phyloP scores from a whole-genome alignment of 1,140 invertebrate genomes.

The Melitaea cinxia region DNA sequence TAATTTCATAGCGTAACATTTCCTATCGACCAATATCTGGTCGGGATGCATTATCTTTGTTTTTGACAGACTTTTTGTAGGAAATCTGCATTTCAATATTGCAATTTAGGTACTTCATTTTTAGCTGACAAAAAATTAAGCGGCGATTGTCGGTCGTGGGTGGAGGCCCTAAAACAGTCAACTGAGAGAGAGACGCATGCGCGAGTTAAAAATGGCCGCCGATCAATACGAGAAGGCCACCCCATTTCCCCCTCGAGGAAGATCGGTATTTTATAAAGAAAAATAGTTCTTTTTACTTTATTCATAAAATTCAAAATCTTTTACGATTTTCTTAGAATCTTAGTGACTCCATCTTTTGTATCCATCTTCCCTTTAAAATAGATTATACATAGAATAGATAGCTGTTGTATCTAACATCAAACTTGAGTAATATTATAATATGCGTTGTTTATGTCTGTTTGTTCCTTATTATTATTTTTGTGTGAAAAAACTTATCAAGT shows the following conservation, averaged over 20 bases:
- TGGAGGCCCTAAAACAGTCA: conserved; percentile 39
- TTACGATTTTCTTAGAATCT: conserved; percentile 6
- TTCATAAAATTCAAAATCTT: conserved; percentile 15
- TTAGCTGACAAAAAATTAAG: no score
- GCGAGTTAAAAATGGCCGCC: conserved; percentile 71
- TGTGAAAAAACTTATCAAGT: no score
- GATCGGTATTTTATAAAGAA: conserved; percentile 14
- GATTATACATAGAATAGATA: conserved; percentile 24
- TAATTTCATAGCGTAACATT: no score
- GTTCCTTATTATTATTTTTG: no score
- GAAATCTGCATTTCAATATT: no score
- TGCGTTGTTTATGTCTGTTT: neutral
- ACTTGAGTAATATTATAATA: neutral
- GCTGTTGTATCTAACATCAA: conserved; percentile 7
- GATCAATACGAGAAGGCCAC: conserved; percentile 71
- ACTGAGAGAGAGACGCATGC: conserved; percentile 53
- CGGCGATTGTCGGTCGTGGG: no score
- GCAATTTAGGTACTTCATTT: no score
- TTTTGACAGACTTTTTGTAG: no score
- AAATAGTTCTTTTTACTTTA: conserved; percentile 22
- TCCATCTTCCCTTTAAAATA: conserved; percentile 27
- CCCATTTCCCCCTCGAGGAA: conserved; percentile 50
- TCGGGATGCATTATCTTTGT: no score
- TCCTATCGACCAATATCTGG: no score
- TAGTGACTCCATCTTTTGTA: conserved; percentile 35